A percentile compares a stretch with the other conserved stretches of the same genome.
phyloP scores from a whole-genome alignment of 2,113 vertebrate species.

The Pygoscelis antarcticus region DNA sequence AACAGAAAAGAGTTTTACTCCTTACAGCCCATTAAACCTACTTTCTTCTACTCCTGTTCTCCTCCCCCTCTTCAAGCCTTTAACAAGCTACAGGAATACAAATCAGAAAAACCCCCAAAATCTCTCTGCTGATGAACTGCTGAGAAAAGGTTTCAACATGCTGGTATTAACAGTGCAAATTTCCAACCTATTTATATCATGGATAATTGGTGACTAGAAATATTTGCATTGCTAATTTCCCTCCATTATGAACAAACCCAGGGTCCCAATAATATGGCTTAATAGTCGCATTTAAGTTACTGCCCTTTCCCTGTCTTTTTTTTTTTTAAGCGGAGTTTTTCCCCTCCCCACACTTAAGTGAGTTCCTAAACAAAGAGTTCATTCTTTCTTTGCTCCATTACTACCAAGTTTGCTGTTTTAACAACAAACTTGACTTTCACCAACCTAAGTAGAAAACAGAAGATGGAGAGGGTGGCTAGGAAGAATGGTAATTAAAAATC shows the following conservation, averaged over 20 bases:
- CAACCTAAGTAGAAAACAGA: constrained; percentile 10
- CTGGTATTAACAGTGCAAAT: constrained; percentile 60
- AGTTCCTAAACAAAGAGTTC: constrained; percentile 36
- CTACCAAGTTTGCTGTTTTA: neutral
- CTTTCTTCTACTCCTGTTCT: constrained; percentile 50
- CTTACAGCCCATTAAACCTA: constrained; percentile 66
- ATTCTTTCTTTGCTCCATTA: constrained; percentile 34
- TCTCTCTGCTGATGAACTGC: constrained; percentile 61
- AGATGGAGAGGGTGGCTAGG: neutral
- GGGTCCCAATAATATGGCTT: constrained; percentile 55
- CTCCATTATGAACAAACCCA: constrained; percentile 55
- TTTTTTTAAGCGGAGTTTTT: neutral
- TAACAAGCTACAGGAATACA: constrained; percentile 58
- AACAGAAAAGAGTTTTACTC: constrained; percentile 62
- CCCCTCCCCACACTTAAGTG: neutral
- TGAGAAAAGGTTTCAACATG: constrained; percentile 61
- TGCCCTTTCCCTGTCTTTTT: neutral
- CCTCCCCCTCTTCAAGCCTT: constrained; percentile 40
- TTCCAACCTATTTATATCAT: constrained; percentile 71
- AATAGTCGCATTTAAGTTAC: constrained; percentile 62
- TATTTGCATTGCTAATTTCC: constrained; percentile 79
- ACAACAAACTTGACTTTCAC: constrained; percentile 48
- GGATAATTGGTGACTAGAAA: constrained; percentile 75
- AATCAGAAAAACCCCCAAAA: constrained; percentile 10
- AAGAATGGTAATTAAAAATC: constrained; percentile 2